phyloP scores from a whole-genome alignment of 64 coral and sea anemone genomes.

The Trachythela sp. region DNA sequence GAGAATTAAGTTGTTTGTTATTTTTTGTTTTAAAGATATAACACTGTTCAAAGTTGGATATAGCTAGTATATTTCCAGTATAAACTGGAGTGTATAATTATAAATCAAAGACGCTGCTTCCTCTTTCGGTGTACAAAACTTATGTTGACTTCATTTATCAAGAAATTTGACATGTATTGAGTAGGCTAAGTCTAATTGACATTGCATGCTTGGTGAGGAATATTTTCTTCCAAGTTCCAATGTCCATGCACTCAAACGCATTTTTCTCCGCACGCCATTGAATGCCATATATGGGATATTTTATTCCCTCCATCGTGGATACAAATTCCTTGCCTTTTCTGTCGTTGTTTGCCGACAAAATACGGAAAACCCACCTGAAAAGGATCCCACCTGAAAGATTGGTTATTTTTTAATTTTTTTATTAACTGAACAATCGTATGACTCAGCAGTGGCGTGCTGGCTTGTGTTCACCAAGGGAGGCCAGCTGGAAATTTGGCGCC shows the following conservation, averaged over 20 bases:
- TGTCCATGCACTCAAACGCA: constrained; percentile 53
- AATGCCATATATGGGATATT: constrained; percentile 43
- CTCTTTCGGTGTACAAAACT: constrained; percentile 26
- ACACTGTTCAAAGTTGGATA: constrained; percentile 1
- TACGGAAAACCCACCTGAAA: too few relatives aligned
- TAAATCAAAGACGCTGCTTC: constrained; percentile 44
- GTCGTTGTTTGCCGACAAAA: constrained; percentile 35
- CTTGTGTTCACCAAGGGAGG: too few relatives aligned
- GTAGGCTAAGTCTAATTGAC: constrained; percentile 20
- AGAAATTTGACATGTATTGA: constrained; percentile 39
- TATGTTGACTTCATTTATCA: constrained; percentile 42
- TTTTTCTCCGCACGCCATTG: constrained; percentile 58
- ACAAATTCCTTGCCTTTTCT: constrained; percentile 41
- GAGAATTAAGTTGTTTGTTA: too few relatives aligned
- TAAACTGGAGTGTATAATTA: constrained; percentile 45
- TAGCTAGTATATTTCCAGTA: constrained; percentile 23
- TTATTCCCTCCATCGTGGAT: constrained; percentile 48
- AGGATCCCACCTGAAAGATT: too few relatives aligned
- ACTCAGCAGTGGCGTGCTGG: too few relatives aligned
- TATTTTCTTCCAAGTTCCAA: constrained; percentile 23
- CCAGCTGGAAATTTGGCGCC: too few relatives aligned
- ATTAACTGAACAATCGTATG: too few relatives aligned
- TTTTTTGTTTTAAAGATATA: not conserved
- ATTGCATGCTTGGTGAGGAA: constrained; percentile 23
- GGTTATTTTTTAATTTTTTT: constrained; percentile 3